Evolutionary conservation across 2,888 invertebrate genomes (phyloP).

Genomic region (Rhamphomyia laevipes): DNA sequence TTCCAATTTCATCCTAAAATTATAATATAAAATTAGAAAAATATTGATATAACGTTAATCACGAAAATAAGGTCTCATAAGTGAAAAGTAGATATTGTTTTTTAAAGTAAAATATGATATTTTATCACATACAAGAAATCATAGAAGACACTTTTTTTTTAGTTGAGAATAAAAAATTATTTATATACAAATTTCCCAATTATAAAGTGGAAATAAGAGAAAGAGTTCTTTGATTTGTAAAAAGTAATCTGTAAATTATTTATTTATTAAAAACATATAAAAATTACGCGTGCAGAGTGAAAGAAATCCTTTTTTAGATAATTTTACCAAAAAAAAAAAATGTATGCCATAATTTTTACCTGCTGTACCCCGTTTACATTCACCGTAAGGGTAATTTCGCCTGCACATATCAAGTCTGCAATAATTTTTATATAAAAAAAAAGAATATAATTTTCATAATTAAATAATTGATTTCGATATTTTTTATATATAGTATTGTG

Average conservation of each 20-base stretch:
- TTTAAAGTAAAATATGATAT: too few species aligned
- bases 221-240: not conserved
- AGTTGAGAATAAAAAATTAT: not conserved
- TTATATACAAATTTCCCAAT: conserved; percentile 5
- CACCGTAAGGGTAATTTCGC: conserved; percentile 85
- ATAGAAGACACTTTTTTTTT: too few species aligned
- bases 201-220: not conserved
- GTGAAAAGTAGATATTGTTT: too few species aligned
- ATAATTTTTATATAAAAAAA: conserved; percentile 28
- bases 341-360: conserved; percentile 48
- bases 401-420: conserved; percentile 99
- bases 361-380: conserved; percentile 97
- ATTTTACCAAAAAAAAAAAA: not conserved
- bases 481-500: too few species aligned
- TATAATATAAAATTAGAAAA: too few species aligned
- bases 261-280: conserved; percentile 1
- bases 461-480: too few species aligned
- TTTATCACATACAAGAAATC: too few species aligned
- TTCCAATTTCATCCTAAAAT: too few species aligned
- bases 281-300: not conserved
- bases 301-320: not conserved
- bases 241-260: not conserved
- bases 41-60: too few species aligned
- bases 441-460: too few species aligned
- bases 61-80: too few species aligned